Percentiles rank a stretch among this genome's conserved stretches.
phyloP scores from a whole-genome alignment of 2,113 vertebrate species.

The Glaucomys volans region DNA sequence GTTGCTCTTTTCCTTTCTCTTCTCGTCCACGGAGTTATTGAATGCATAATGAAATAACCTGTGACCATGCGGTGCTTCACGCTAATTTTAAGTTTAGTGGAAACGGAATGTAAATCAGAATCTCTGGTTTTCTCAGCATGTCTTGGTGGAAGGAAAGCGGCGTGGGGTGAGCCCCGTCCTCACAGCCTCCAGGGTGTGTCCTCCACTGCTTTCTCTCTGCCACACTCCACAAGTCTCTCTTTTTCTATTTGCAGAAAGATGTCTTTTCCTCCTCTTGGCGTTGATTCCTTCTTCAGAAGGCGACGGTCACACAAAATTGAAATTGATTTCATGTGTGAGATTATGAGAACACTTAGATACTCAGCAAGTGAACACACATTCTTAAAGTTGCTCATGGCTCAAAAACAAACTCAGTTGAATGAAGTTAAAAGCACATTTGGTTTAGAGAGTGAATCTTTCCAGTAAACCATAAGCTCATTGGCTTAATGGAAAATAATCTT shows the following conservation, averaged over 20 bases:
- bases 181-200: background rate
- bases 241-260: background rate
- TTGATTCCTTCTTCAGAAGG: constrained; percentile 22
- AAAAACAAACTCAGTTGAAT: constrained; percentile 14
- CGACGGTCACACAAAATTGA: background rate
- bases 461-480: constrained; percentile 7
- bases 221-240: background rate
- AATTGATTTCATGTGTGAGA: background rate
- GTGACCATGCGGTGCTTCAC: background rate
- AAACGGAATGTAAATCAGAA: background rate
- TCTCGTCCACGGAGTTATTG: background rate
- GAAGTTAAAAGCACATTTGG: background rate
- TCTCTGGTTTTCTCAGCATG: background rate
- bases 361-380: background rate
- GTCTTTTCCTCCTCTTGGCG: background rate
- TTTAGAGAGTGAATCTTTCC: constrained; percentile 27
- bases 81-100: background rate
- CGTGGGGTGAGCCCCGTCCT: background rate
- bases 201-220: background rate
- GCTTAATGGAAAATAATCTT: constrained; percentile 37
- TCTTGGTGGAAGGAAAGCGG: background rate
- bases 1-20: background rate
- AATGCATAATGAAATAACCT: background rate
- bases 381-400: background rate
- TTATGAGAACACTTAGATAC: background rate